A percentile compares a stretch with the other conserved stretches of the same genome.
phyloP scores from a whole-genome alignment of 2,113 vertebrate genomes.

The Cebidichthys violaceus region DNA sequence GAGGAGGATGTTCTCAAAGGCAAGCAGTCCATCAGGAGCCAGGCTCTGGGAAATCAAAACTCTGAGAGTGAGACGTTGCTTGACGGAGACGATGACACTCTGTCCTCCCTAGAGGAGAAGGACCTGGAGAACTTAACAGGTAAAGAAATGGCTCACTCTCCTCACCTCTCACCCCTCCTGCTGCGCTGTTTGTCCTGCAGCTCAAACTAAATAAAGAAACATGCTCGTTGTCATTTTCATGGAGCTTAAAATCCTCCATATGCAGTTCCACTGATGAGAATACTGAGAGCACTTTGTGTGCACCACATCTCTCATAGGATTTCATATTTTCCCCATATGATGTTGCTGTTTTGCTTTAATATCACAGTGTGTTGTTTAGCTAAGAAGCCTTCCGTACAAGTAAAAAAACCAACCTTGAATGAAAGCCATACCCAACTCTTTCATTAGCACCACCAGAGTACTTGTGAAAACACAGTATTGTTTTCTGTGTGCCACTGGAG shows the following conservation, averaged over 20 bases:
- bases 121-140: slow-evolving; percentile 95
- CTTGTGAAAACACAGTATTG: slow-evolving; percentile 29
- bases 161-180: slow-evolving; percentile 2
- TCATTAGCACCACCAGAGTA: slow-evolving; percentile 25
- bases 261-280: not conserved
- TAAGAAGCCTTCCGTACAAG: not conserved
- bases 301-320: not conserved
- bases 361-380: not conserved
- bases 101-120: slow-evolving; percentile 96
- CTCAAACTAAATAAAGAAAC: slow-evolving; percentile 17
- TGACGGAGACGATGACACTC: slow-evolving; percentile 94
- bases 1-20: slow-evolving; percentile 95
- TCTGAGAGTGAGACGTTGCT: slow-evolving; percentile 91
- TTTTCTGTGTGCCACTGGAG: slow-evolving; percentile 41
- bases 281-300: not conserved
- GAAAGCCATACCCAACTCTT: slow-evolving; percentile 17
- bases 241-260: not conserved
- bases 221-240: not conserved
- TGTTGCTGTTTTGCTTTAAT: slow-evolving; percentile 15
- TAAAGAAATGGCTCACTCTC: slow-evolving; percentile 76
- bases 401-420: not conserved
- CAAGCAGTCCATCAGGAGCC: slow-evolving; percentile 94
- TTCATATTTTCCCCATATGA: not conserved
- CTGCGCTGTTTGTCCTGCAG: not conserved
- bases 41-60: slow-evolving; percentile 93